phyloP scores from a whole-genome alignment of 2,797 vertebrate genomes.

The Hyperoplus lanceolatus region DNA sequence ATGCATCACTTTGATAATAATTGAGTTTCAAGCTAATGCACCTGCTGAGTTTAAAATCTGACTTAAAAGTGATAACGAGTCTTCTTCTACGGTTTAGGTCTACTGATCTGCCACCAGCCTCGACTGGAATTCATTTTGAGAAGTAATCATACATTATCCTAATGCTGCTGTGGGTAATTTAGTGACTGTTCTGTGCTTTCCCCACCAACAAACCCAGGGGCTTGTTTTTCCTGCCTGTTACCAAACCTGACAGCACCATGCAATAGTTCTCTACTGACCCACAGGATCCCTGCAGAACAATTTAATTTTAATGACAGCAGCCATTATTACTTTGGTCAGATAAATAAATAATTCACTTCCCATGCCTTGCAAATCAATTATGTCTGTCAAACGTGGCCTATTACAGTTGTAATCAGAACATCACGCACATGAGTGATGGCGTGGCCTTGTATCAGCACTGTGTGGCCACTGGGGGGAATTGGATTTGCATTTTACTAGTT shows the following conservation, averaged over 20 bases:
- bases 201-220: not conserved
- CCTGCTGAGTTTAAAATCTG: not conserved
- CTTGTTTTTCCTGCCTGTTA: slow-evolving; percentile 28
- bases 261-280: slow-evolving; percentile 27
- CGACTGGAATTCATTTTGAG: slow-evolving; percentile 12
- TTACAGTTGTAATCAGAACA: slow-evolving; percentile 51
- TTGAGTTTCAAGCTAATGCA: not conserved
- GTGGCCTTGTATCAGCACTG: not conserved
- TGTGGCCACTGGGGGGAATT: slow-evolving; percentile 14
- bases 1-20: no score
- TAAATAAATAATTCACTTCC: slow-evolving; percentile 31
- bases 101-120: slow-evolving; percentile 2
- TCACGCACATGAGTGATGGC: slow-evolving; percentile 17
- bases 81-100: not conserved
- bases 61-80: not conserved
- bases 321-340: slow-evolving; percentile 23
- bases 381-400: slow-evolving; percentile 39
- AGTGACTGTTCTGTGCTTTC: slow-evolving; percentile 11
- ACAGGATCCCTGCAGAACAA: slow-evolving; percentile 9
- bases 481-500: slow-evolving; percentile 15
- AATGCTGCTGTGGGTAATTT: slow-evolving; percentile 24
- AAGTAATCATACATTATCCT: slow-evolving; percentile 21
- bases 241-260: slow-evolving; percentile 18
- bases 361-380: slow-evolving; percentile 22
- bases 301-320: slow-evolving; percentile 37